These are phyloP conservation scores for Acholoe squamosa DNA, from an alignment of 2,888 invertebrate species.

Conservation along the genomic window DNA sequence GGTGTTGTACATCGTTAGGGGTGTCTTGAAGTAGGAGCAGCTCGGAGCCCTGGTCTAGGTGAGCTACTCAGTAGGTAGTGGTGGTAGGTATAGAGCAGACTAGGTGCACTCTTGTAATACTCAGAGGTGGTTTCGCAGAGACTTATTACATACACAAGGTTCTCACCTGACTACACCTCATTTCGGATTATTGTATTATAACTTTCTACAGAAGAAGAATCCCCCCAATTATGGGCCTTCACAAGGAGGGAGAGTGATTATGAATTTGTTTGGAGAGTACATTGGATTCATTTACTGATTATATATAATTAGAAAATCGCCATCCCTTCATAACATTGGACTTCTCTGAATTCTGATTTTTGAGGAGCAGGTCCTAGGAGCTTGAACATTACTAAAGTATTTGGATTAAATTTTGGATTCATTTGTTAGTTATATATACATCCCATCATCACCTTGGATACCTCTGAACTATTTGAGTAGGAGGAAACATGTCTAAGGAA, in stretches of 20 bases:
- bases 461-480: background rate
- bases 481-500: background rate
- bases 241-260: too few species aligned
- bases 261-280: too few species aligned
- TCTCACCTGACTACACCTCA: conserved; percentile 32
- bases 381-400: too few species aligned
- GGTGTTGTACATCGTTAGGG: conserved; percentile 23
- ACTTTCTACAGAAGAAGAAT: background rate
- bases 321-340: too few species aligned
- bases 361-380: too few species aligned
- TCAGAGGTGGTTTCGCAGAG: conserved; percentile 15
- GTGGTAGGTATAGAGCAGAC: conserved; percentile 10
- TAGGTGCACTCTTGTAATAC: background rate
- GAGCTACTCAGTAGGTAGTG: conserved; percentile 25
- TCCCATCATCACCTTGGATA: background rate
- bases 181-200: background rate
- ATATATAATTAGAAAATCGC: too few species aligned
- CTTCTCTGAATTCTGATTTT: too few species aligned
- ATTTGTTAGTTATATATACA: background rate
- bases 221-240: too few species aligned
- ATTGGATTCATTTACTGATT: too few species aligned
- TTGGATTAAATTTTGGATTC: background rate
- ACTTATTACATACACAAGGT: background rate
- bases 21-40: background rate
- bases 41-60: background rate